Base-by-base conservation (phyloP, 2,888 invertebrate species). In the Tenthredo notha region DNA sequence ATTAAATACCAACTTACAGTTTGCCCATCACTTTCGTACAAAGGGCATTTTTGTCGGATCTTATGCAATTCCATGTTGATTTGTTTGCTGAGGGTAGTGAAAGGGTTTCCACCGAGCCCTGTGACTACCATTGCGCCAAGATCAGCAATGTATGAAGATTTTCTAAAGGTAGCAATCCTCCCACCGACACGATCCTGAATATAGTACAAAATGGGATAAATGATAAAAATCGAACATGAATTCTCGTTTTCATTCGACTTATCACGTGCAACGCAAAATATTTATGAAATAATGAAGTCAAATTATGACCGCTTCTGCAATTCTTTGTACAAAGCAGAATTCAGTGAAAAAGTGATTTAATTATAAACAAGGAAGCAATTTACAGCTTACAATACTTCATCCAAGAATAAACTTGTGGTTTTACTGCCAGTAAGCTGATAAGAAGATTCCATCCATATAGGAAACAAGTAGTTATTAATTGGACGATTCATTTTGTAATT, bases 111-210 rank as follows among this genome's bases (percentile, higher is more conserved):
- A 85, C 97, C 98, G 25, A 99, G 95, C 0, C 99, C 99, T 5
- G 99, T 99, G 2, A 99, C 98, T 2, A 99, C 99, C 98, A 99
- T 99, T 0, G 99, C 99, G 1, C 99, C 98, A 74, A 97, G 93
- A 92, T 97, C 96, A 25, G 96, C 96, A 65, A 96, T 96, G 93
- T 96, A 97, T 74, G 96, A 96, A 72, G 96, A 97, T 94, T 99
- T 99, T 85, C 99, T 95, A 93, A 99, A 99, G 9, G 99, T 99
- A 1, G 98, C 98, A 90, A 99, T 98, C 84, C 99, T 95, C 6
- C 99, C 99, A 54, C 99, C 99, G 74, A 99, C 99, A 87, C 99
- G 95, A 93, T 99, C 98, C 94, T 96, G 89, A 29, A 65, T 37
- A 12, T 91, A 91, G 87, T 86, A 86, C 75, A 84, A 78, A 85